phyloP scores from a whole-genome alignment of 2,797 vertebrate genomes.

The Aphelocoma californica region DNA sequence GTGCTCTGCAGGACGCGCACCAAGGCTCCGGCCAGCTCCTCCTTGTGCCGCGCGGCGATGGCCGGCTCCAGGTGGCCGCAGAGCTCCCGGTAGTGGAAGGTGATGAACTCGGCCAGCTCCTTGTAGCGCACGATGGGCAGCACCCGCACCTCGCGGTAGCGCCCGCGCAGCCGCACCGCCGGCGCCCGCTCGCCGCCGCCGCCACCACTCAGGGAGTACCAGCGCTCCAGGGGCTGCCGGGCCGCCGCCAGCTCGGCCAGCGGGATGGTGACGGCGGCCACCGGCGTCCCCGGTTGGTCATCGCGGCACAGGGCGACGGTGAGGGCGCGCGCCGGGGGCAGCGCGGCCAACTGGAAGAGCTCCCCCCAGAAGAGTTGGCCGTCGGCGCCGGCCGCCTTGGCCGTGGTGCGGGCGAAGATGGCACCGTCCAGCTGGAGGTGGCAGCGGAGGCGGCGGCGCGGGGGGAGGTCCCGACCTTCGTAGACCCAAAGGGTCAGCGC shows the following conservation, averaged over 20 bases:
- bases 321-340: conserved; percentile 82
- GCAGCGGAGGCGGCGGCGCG: conserved; percentile 75
- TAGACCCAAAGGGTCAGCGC: conserved; percentile 89
- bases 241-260: conserved; percentile 72
- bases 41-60: conserved; percentile 87
- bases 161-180: conserved; percentile 82
- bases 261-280: conserved; percentile 82
- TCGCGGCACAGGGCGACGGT: conserved; percentile 83
- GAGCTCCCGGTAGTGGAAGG: conserved; percentile 85
- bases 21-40: conserved; percentile 88
- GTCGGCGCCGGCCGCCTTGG: conserved; percentile 70
- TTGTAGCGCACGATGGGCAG: conserved; percentile 92
- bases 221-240: conserved; percentile 80
- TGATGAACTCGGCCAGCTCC: conserved; percentile 92
- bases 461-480: conserved; percentile 86
- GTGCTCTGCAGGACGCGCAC: conserved; percentile 91
- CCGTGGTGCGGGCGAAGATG: conserved; percentile 86
- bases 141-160: conserved; percentile 85
- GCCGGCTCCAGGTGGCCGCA: conserved; percentile 84
- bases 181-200: conserved; percentile 75
- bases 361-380: conserved; percentile 89
- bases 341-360: conserved; percentile 88
- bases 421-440: conserved; percentile 88
- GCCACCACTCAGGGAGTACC: conserved; percentile 80
- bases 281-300: conserved; percentile 77